Evolutionary conservation across 2,113 vertebrate species (phyloP).

Genomic region (Ictalurus punctatus): DNA sequence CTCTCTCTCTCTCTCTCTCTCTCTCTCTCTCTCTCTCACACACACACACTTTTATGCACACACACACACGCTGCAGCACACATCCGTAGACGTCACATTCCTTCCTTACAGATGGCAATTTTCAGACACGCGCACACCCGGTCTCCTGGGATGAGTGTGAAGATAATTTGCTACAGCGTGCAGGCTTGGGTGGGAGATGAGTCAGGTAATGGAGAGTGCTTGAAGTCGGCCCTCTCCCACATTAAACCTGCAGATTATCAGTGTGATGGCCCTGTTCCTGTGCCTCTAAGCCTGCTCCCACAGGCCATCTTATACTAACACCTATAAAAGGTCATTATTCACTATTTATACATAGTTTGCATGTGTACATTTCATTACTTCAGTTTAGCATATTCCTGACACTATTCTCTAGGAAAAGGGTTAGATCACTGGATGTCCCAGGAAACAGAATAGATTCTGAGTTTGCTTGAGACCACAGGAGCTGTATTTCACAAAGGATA

Average conservation of each 20-base stretch:
- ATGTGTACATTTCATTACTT: constrained; percentile 8
- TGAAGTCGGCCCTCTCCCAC: constrained; percentile 35
- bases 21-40: neutral
- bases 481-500: neutral
- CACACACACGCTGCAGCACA: constrained; percentile 62
- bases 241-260: constrained; percentile 48
- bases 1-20: neutral
- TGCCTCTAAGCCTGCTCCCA: constrained; percentile 36
- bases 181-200: constrained; percentile 46
- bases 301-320: constrained; percentile 19
- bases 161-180: constrained; percentile 49
- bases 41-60: constrained; percentile 36
- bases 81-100: constrained; percentile 68
- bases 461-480: neutral
- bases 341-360: neutral
- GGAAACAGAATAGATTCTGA: neutral
- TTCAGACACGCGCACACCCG: constrained; percentile 61
- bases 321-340: neutral
- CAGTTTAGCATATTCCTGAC: neutral
- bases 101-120: constrained; percentile 61
- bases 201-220: constrained; percentile 45
- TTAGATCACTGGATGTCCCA: neutral
- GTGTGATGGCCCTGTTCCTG: constrained; percentile 30
- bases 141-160: constrained; percentile 52
- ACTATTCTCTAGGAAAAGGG: neutral